Percentiles rank a stretch among this genome's conserved stretches.
These are phyloP conservation scores for Thymelicus sylvestris DNA, from an alignment of 2,888 invertebrate genomes.

Conservation along the genomic window DNA sequence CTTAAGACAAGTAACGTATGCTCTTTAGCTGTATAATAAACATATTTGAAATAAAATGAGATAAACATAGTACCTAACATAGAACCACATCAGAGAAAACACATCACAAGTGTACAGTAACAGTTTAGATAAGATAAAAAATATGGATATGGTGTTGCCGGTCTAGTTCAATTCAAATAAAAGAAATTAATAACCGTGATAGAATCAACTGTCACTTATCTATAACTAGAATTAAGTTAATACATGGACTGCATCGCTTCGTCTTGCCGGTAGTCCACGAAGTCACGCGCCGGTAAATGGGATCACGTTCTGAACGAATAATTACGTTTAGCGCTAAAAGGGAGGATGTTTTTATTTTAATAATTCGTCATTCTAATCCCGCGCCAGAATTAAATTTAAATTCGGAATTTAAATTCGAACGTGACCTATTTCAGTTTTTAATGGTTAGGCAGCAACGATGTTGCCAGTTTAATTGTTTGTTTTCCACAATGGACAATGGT, in stretches of 20 bases:
- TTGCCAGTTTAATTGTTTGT: conserved; percentile 5
- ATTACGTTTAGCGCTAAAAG: conserved; percentile 64
- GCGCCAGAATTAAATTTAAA: conserved; percentile 53
- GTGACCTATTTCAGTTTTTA: conserved; percentile 52
- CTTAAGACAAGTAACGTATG: no score
- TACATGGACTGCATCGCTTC: conserved; percentile 1
- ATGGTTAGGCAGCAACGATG: neutral
- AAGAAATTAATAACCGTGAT: neutral
- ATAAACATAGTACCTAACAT: no score
- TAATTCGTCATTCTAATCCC: conserved; percentile 61
- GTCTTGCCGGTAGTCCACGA: conserved; percentile 52
- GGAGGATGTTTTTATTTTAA: conserved; percentile 53
- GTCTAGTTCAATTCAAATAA: neutral
- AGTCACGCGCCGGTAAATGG: conserved; percentile 74
- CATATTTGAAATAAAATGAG: no score
- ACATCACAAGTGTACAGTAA: no score
- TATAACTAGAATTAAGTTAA: conserved; percentile 32
- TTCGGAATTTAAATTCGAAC: conserved; percentile 55
- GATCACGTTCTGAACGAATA: conserved; percentile 77
- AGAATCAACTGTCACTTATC: conserved; percentile 11
- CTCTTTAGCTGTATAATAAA: no score
- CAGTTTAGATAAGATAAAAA: no score
- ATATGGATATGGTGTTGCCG: no score
- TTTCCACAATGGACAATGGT: neutral
- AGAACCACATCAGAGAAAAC: no score